Evolutionary conservation across 2,113 vertebrate genomes (phyloP).

Genomic region (Ascaphus truei): DNA sequence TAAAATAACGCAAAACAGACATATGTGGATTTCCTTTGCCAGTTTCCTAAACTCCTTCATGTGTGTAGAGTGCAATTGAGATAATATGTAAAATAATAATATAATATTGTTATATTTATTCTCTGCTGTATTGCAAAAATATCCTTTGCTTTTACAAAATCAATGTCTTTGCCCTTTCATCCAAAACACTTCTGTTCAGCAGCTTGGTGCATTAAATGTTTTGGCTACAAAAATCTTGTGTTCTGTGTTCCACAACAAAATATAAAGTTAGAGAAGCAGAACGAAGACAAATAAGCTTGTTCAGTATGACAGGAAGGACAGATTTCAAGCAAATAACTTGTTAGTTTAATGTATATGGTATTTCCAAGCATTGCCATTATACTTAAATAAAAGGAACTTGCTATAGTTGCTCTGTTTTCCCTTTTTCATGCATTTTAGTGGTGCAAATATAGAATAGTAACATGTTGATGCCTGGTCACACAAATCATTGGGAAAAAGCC

Average conservation of each 20-base stretch:
- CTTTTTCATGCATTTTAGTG: too few relatives aligned
- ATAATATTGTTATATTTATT: slow-evolving; percentile 26
- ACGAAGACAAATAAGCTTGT: slow-evolving; percentile 26
- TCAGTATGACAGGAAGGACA: background rate
- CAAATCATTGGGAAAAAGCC: too few relatives aligned
- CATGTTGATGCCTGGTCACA: too few relatives aligned
- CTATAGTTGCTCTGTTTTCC: too few relatives aligned
- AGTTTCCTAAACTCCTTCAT: slow-evolving; percentile 3
- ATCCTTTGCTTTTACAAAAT: slow-evolving; percentile 4
- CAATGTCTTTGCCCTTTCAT: slow-evolving; percentile 23
- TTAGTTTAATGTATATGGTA: background rate
- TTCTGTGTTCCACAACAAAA: slow-evolving; percentile 8
- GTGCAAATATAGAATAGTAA: too few relatives aligned
- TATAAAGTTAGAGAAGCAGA: slow-evolving; percentile 7
- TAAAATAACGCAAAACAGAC: background rate
- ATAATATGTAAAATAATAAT: slow-evolving; percentile 24
- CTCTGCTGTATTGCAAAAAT: slow-evolving; percentile 1
- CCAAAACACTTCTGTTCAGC: slow-evolving; percentile 16
- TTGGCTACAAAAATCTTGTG: slow-evolving; percentile 8
- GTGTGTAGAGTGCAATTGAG: background rate
- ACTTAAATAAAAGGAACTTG: too few relatives aligned
- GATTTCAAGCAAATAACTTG: slow-evolving; percentile 6
- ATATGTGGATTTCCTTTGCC: background rate
- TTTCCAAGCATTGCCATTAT: background rate
- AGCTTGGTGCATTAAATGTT: slow-evolving; percentile 6